Evolutionary conservation across 2,113 vertebrate species (phyloP).

Genomic region (Lampris megalopsis): DNA sequence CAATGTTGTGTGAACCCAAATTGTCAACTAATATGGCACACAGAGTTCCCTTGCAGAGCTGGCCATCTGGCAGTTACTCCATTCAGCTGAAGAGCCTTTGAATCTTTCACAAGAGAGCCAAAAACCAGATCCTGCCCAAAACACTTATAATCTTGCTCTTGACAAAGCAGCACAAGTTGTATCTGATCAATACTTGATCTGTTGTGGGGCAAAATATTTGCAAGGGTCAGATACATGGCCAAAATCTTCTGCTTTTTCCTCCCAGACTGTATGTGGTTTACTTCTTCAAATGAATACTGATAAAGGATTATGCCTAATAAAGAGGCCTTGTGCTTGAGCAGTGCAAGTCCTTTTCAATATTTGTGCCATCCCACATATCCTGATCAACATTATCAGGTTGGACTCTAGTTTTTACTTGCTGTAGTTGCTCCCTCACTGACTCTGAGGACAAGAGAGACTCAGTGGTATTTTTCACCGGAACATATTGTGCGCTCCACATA

Average conservation of each 20-base stretch:
- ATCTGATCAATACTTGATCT: constrained; percentile 35
- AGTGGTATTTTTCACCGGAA: background rate
- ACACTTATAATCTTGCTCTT: constrained; percentile 28
- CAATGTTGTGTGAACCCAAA: background rate
- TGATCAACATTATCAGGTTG: constrained; percentile 5
- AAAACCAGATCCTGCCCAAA: constrained; percentile 33
- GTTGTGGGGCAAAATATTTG: constrained; percentile 32
- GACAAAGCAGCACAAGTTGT: constrained; percentile 31
- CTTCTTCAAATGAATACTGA: constrained; percentile 40
- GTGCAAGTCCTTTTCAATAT: constrained; percentile 1
- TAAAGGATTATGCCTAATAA: constrained; percentile 32
- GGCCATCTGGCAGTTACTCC: constrained; percentile 21
- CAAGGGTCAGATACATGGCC: constrained; percentile 31
- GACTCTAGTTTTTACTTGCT: background rate
- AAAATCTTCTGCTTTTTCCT: constrained; percentile 48
- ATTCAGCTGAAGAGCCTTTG: constrained; percentile 23
- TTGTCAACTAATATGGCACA: background rate
- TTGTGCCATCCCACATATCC: constrained; percentile 32
- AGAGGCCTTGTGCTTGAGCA: background rate
- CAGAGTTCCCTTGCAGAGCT: constrained; percentile 2
- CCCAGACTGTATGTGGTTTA: constrained; percentile 20
- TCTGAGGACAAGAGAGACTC: background rate
- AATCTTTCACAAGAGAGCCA: constrained; percentile 21
- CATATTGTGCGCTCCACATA: constrained; percentile 17
- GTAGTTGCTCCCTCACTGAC: background rate